A percentile compares a stretch with the other conserved stretches of the same genome.
Conservation (phyloP, 2,113 vertebrate species). For the Grus americana region DNA sequence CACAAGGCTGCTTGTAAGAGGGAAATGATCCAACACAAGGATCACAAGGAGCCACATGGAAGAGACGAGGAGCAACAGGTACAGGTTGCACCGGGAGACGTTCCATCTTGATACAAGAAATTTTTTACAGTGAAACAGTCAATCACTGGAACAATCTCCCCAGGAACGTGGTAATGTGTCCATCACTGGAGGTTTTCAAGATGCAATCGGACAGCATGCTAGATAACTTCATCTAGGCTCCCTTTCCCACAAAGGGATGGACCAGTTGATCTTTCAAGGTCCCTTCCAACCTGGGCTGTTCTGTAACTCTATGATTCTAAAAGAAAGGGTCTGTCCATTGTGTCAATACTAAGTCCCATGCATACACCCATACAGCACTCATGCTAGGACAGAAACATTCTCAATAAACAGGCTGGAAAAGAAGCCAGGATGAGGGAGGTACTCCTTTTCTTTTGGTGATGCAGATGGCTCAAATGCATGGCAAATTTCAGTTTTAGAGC, state of each 20-base stretch:
- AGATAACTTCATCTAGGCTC: neutral
- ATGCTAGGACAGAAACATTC: neutral
- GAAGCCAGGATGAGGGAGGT: neutral
- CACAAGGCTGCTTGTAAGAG: accelerated
- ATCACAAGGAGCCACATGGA: neutral
- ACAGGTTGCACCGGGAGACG: neutral
- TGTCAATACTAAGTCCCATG: accelerated
- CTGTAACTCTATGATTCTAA: neutral
- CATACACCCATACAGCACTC: neutral
- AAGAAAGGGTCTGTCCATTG: neutral
- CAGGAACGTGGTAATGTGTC: accelerated
- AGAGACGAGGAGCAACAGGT: neutral
- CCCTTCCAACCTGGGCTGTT: neutral
- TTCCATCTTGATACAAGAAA: neutral
- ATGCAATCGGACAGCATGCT: accelerated
- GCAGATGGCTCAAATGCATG: neutral
- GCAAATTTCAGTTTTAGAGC: neutral
- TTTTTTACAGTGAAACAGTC: neutral
- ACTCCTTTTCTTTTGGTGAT: neutral
- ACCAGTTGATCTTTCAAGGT: neutral
- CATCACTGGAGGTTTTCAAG: neutral
- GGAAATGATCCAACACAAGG: accelerated
- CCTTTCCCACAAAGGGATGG: neutral
- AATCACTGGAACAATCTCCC: neutral
- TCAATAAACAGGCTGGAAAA: neutral